phyloP scores from a whole-genome alignment of 2,888 invertebrate species.

The Dione juno region DNA sequence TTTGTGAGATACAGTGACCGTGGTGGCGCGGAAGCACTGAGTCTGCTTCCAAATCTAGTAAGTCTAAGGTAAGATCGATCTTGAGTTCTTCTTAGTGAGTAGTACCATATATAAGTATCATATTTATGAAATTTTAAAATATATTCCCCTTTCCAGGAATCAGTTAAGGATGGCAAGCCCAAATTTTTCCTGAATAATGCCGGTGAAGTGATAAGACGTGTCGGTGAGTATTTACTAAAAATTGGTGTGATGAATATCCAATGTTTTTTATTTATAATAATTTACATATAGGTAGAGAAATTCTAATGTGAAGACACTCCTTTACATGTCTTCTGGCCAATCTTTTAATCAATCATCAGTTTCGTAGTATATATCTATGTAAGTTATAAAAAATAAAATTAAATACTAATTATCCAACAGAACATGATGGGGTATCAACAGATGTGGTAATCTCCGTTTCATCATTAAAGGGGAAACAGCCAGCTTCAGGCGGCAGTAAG shows the following conservation, averaged over 20 bases:
- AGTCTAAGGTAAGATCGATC: slow-evolving; percentile 68
- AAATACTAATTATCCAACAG: slow-evolving; percentile 48
- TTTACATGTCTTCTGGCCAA: no score
- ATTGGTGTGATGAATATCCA: no score
- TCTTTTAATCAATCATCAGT: no score
- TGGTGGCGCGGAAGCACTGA: slow-evolving; percentile 83
- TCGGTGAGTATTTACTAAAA: slow-evolving; percentile 57
- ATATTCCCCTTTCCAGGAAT: slow-evolving; percentile 62
- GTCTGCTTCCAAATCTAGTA: slow-evolving; percentile 81
- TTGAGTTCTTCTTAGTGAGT: no score
- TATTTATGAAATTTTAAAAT: no score
- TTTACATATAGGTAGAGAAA: no score
- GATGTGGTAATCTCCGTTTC: slow-evolving; percentile 76
- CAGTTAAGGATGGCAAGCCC: slow-evolving; percentile 74
- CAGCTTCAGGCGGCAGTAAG: slow-evolving; percentile 76
- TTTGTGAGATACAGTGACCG: slow-evolving; percentile 85
- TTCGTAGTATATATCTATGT: no score
- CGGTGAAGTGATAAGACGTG: slow-evolving; percentile 79
- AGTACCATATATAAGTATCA: no score
- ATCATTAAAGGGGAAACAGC: slow-evolving; percentile 77
- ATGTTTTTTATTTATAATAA: no score
- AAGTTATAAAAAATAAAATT: no score
- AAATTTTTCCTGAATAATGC: slow-evolving; percentile 81
- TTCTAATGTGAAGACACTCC: no score
- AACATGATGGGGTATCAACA: slow-evolving; percentile 71